phyloP scores from a whole-genome alignment of 53 echinoderm and acorn worm species.

The Henricia sp. region DNA sequence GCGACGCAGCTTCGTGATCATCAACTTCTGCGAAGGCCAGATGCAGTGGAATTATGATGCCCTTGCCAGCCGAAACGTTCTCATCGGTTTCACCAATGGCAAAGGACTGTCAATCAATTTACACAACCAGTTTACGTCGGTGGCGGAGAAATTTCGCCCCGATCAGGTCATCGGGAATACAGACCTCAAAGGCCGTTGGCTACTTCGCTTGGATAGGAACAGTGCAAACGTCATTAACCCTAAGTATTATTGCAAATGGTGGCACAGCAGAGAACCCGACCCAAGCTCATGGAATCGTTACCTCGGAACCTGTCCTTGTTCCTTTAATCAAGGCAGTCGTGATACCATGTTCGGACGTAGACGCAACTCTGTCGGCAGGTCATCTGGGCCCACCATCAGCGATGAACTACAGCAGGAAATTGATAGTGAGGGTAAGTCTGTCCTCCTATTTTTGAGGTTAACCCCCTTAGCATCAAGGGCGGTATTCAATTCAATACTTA shows the following conservation, averaged over 20 bases:
- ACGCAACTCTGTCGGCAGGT: background rate
- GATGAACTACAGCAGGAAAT: conserved; percentile 27
- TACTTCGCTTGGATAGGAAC: conserved; percentile 41
- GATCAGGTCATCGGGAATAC: conserved; percentile 45
- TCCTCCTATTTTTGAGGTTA: no score
- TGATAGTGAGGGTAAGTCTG: conserved; percentile 33
- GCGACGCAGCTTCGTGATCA: conserved; percentile 36
- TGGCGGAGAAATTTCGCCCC: conserved; percentile 17
- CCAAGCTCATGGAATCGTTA: conserved; percentile 44
- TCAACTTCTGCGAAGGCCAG: conserved; percentile 38
- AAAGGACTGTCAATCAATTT: conserved; percentile 12
- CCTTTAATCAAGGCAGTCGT: conserved; percentile 42
- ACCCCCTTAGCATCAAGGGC: no score
- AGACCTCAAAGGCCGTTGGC: conserved; percentile 48
- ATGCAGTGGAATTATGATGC: conserved; percentile 50
- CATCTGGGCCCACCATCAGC: background rate
- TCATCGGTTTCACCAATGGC: conserved; percentile 37
- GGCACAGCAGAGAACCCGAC: conserved; percentile 41
- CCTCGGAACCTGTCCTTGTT: conserved; percentile 59
- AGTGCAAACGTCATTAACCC: conserved; percentile 20
- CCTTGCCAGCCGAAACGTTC: conserved; percentile 8
- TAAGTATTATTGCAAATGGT: conserved; percentile 33
- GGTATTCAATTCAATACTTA: no score
- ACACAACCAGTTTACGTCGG: conserved; percentile 32
- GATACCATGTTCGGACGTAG: conserved; percentile 35